Evolutionary conservation across 2,888 invertebrate genomes (phyloP).

Genomic region (Eristalinus sepulchralis): DNA sequence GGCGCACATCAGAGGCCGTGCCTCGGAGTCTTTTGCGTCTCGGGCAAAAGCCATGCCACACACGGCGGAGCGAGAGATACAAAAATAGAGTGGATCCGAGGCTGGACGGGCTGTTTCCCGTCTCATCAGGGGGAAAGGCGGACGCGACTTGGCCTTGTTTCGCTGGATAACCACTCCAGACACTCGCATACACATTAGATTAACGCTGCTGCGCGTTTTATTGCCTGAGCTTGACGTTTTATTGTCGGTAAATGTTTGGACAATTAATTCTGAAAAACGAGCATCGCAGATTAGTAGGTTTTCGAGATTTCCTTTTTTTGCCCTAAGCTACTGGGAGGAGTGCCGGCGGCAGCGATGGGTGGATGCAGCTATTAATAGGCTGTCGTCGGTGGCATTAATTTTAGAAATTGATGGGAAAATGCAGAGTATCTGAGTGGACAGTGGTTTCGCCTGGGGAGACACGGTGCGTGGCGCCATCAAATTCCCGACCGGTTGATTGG

Average conservation of each 20-base stretch:
- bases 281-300: slow-evolving; percentile 12
- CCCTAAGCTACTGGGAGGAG: slow-evolving; percentile 9
- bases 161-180: background rate
- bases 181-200: background rate
- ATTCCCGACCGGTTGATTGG: background rate
- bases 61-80: background rate
- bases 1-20: background rate
- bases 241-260: slow-evolving; percentile 48
- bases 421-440: background rate
- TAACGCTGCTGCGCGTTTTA: slow-evolving; percentile 12
- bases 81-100: slow-evolving; percentile 35
- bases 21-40: slow-evolving; percentile 18
- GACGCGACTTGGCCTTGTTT: slow-evolving; percentile 18
- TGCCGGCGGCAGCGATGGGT: background rate
- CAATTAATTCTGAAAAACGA: slow-evolving; percentile 37
- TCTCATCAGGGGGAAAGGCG: background rate
- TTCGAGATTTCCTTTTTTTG: background rate
- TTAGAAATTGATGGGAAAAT: slow-evolving; percentile 4
- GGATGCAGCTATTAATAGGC: background rate
- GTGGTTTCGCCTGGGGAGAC: background rate
- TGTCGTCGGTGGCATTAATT: background rate
- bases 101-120: slow-evolving; percentile 26
- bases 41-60: background rate
- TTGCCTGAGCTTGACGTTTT: slow-evolving; percentile 43
- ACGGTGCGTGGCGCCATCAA: background rate